These are phyloP conservation scores for Cinara cedri DNA, from an alignment of 2,888 invertebrate genomes.

Conservation along the genomic window DNA sequence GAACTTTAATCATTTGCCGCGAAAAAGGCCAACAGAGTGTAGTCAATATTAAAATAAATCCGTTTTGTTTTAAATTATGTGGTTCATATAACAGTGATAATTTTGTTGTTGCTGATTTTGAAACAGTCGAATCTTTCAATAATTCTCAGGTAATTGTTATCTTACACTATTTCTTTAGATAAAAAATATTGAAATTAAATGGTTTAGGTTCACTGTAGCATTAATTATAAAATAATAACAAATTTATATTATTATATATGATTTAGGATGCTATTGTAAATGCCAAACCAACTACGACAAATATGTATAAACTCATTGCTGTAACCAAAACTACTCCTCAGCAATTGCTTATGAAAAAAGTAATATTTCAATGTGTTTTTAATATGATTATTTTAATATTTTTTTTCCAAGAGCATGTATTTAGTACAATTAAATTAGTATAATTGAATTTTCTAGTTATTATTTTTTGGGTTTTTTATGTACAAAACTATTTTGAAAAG, in stretches of 20 bases:
- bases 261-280: constrained; percentile 27
- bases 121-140: constrained; percentile 26
- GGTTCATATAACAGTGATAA: constrained; percentile 45
- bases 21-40: constrained; percentile 47
- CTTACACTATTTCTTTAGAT: background rate
- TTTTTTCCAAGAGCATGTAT: too few species aligned
- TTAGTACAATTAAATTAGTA: background rate
- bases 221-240: background rate
- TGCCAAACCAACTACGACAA: constrained; percentile 23
- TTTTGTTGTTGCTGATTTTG: constrained; percentile 49
- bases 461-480: background rate
- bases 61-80: constrained; percentile 40
- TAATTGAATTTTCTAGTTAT: background rate
- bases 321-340: constrained; percentile 55
- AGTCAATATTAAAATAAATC: constrained; percentile 44
- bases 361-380: constrained; percentile 6
- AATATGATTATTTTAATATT: background rate
- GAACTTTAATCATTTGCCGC: constrained; percentile 21
- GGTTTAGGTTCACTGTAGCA: background rate
- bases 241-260: background rate
- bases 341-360: constrained; percentile 42
- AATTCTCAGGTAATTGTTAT: constrained; percentile 31
- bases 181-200: background rate
- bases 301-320: constrained; percentile 47
- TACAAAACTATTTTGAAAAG: too few species aligned